phyloP scores from a whole-genome alignment of 2,797 vertebrate genomes.

The Sphenodon punctatus region DNA sequence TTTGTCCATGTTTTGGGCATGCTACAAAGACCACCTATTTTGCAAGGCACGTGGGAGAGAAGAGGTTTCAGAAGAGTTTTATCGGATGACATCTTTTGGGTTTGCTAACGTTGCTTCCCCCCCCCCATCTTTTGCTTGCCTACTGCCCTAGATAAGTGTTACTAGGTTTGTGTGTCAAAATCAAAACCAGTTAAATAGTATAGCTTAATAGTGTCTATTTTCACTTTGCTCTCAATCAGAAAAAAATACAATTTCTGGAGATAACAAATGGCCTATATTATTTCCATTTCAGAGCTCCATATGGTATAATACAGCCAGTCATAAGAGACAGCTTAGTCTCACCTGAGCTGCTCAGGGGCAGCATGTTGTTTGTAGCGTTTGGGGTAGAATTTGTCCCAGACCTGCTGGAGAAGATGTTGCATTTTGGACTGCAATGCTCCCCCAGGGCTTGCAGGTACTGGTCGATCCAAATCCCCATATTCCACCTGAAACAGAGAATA shows the following conservation, averaged over 20 bases:
- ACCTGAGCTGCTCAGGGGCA: conserved; percentile 88
- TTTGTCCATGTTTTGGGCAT: background rate
- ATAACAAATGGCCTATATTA: background rate
- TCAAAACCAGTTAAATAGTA: too few relatives aligned
- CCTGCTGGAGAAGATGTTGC: conserved; percentile 89
- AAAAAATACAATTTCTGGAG: too few relatives aligned
- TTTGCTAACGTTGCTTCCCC: background rate
- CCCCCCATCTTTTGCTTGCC: background rate
- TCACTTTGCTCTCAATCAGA: too few relatives aligned
- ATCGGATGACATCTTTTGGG: too few relatives aligned
- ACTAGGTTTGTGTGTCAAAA: too few relatives aligned
- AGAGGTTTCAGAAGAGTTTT: background rate
- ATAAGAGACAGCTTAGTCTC: conserved; percentile 23
- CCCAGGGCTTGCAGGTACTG: conserved; percentile 73
- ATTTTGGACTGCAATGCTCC: conserved; percentile 80
- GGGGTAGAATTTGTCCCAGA: conserved; percentile 92
- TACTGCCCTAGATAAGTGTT: too few relatives aligned
- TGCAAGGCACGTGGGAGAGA: background rate
- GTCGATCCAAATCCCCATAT: conserved; percentile 88
- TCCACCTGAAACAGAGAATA: conserved; percentile 82
- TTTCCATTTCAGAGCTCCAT: background rate
- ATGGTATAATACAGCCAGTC: background rate
- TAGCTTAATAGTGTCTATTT: too few relatives aligned
- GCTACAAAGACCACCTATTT: background rate
- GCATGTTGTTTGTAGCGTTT: conserved; percentile 87